Conservation (phyloP, 2,888 invertebrate genomes). For the Ichneumon xanthorius region DNA sequence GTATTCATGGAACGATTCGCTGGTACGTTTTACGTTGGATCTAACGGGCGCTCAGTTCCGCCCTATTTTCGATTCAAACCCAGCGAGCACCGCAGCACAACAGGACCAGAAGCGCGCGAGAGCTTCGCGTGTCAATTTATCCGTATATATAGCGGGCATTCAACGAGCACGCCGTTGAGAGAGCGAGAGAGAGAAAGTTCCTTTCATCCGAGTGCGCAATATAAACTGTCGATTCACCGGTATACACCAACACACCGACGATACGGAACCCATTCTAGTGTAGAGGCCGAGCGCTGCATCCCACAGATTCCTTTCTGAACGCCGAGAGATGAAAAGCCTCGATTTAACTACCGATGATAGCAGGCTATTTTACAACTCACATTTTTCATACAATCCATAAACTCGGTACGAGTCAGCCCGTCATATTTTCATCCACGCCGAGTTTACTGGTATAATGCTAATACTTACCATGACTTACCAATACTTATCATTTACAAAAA, state of each 20-base stretch:
- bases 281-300: neutral
- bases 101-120: conserved; percentile 57
- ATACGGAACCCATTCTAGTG: conserved; percentile 47
- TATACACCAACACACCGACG: conserved; percentile 40
- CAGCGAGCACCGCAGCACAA: conserved; percentile 31
- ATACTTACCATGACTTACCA: no score
- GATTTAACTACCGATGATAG: conserved; percentile 42
- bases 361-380: conserved; percentile 6
- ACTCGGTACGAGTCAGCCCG: neutral
- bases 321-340: conserved; percentile 31
- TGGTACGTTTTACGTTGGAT: conserved; percentile 46
- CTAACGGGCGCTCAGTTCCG: conserved; percentile 48
- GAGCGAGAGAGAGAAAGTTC: conserved; percentile 26
- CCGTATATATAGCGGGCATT: conserved; percentile 45
- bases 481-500: neutral
- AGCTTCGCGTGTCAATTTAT: conserved; percentile 61
- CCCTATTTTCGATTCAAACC: conserved; percentile 57
- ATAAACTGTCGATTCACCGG: conserved; percentile 58
- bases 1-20: conserved; percentile 23
- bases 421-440: neutral
- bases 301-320: conserved; percentile 22
- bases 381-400: conserved; percentile 22
- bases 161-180: conserved; percentile 32
- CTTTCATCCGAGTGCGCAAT: conserved; percentile 57
- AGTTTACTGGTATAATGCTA: neutral